Evolutionary conservation across 2,888 invertebrate species (phyloP), one percentile per base, ranked within the genome.

Genomic region (Caenorhabditis virilis): DNA sequence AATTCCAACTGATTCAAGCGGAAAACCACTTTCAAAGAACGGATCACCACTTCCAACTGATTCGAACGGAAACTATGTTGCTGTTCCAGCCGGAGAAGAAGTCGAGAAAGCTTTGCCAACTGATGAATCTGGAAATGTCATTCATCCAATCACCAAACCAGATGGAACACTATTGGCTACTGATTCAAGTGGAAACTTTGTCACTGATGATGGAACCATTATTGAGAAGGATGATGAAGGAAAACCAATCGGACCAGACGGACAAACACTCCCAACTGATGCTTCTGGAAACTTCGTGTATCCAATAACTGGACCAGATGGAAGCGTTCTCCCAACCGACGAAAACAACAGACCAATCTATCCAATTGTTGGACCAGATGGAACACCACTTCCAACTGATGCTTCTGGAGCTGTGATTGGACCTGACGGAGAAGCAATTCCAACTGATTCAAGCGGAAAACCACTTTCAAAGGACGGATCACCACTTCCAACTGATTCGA

Each of bases 341-440:
- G 38, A 26, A 15, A 51, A 53, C 64, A 20, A 30, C 15, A 35
- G 23, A 25, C 58, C 62, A 39, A 39, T 42, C 20, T 48, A 57
- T 48, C 48, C 47, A 23, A 45, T 63, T 23, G 27, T 59, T 27
- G 64, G 52, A 27, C 57, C 56, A 30, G 61, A 60, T 50, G 58
- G 63, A 13, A 26, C 25, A 27, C 48, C 59, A 5, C 26, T 60
- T 13, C 35, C 68, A 15, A 68, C 59, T n/a, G 67, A 66, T 38
- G 36, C 58, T 33, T 25, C 46, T 25, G 52, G 57, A 23, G 38
- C 52, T 0, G 41, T 65, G 3, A 39, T 52, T 18, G 64, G 62
- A 15, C 66, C 68, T 18, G 64, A 71, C 27, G 69, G 72, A 41
- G 43, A 58, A 20, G 61, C 66, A 1, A 23, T 76, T 20, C 64